Evolutionary conservation across 2,888 invertebrate species (phyloP).

Genomic region (Agrypnus murinus): DNA sequence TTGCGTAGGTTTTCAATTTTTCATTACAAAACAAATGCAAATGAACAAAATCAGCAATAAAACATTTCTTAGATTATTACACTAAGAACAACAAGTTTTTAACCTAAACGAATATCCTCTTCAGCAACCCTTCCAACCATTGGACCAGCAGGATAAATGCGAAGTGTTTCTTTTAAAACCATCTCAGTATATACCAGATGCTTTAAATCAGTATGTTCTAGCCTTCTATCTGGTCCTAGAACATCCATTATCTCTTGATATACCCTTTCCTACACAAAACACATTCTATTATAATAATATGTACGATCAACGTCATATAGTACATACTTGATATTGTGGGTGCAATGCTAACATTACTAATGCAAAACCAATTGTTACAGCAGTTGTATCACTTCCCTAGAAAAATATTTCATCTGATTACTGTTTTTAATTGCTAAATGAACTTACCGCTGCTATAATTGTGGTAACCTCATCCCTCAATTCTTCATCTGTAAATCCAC

Average conservation of each 20-base stretch:
- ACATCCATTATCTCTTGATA: conserved; percentile 49
- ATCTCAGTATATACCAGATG: conserved; percentile 47
- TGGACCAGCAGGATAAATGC: conserved; percentile 49
- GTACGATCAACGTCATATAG: too few species aligned
- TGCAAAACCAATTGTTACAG: conserved; percentile 58
- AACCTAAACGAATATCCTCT: conserved; percentile 47
- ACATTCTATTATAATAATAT: too few species aligned
- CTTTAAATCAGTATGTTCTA: conserved; percentile 39
- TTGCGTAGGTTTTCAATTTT: too few species aligned
- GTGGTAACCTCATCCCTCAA: conserved; percentile 52
- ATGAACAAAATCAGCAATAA: too few species aligned
- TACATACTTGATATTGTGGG: conserved; percentile 59
- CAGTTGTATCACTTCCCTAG: conserved; percentile 63
- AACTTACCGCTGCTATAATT: conserved; percentile 49
- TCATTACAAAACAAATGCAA: too few species aligned
- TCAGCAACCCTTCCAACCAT: conserved; percentile 34
- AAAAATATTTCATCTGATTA: conserved; percentile 20
- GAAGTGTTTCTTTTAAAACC: conserved; percentile 51
- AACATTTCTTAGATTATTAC: too few species aligned
- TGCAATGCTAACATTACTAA: conserved; percentile 60
- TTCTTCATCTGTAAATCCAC: conserved; percentile 43
- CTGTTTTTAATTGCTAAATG: neutral
- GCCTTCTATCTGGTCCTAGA: conserved; percentile 27
- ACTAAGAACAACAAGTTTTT: too few species aligned
- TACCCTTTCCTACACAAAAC: conserved; percentile 40